Conservation (phyloP, 2,113 vertebrate species). For the Callospermophilus lateralis region DNA sequence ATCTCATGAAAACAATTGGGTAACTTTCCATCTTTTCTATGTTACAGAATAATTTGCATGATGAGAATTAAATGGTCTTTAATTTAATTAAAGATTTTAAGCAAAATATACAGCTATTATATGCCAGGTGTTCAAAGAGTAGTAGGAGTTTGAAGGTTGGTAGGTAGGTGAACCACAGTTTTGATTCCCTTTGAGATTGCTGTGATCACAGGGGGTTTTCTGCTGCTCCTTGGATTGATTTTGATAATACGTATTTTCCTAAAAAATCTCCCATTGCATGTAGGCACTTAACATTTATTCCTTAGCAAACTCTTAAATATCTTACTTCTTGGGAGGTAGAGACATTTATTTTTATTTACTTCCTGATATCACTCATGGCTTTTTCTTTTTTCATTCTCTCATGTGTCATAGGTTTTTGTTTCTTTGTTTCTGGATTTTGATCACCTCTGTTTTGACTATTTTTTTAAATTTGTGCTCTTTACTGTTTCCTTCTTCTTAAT, state of each 20-base stretch:
- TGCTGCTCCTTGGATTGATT: slow-evolving; percentile 1
- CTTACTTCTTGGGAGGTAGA: background rate
- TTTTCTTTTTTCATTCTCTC: background rate
- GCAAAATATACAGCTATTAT: background rate
- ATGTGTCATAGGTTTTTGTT: background rate
- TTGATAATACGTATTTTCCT: background rate
- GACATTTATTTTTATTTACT: background rate
- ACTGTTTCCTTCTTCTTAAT: background rate
- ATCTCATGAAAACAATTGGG: background rate
- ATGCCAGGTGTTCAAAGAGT: background rate
- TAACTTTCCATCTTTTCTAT: background rate
- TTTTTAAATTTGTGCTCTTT: background rate
- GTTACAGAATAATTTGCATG: background rate
- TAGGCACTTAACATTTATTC: background rate
- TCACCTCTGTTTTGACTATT: background rate
- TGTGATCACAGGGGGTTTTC: background rate
- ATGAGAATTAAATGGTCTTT: background rate
- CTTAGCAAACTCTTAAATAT: background rate
- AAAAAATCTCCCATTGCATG: background rate
- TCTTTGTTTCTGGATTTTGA: background rate
- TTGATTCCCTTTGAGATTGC: background rate
- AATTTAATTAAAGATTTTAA: no score
- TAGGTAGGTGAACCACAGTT: background rate
- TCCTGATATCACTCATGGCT: background rate
- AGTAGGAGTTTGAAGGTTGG: background rate